These are phyloP conservation scores for Caenorhabditis sinica DNA, from an alignment of 2,888 invertebrate genomes.

Conservation along the genomic window DNA sequence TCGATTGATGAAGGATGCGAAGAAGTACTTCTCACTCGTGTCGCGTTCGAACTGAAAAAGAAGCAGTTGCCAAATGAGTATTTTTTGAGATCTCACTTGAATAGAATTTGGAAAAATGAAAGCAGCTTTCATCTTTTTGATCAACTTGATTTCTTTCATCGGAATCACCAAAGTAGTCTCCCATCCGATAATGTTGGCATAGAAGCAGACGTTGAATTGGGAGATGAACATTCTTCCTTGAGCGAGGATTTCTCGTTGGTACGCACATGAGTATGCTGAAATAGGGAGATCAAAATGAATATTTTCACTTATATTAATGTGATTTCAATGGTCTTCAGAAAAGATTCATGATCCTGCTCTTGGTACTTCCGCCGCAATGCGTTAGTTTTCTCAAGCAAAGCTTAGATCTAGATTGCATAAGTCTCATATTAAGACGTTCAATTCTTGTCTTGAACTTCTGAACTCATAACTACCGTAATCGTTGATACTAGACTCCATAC, in stretches of 20 bases:
- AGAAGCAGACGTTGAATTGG: conserved; percentile 96
- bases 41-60: conserved; percentile 66
- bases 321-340: no score
- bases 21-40: conserved; percentile 87
- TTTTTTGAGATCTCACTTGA: conserved; percentile 85
- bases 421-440: no score
- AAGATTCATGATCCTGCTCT: no score
- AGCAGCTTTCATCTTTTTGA: conserved; percentile 95
- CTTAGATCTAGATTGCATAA: no score
- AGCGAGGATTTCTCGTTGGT: conserved; percentile 95
- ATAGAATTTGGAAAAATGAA: conserved; percentile 96
- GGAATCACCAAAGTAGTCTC: conserved; percentile 87
- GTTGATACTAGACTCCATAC: not conserved
- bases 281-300: not conserved
- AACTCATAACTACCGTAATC: not conserved
- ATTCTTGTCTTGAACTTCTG: not conserved
- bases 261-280: conserved; percentile 96
- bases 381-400: no score
- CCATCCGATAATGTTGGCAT: conserved; percentile 94
- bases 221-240: conserved; percentile 97
- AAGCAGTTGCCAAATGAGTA: not conserved
- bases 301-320: no score
- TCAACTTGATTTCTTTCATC: conserved; percentile 93
- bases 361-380: no score
- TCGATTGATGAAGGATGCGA: conserved; percentile 94